A percentile compares a stretch with the other conserved stretches of the same genome.
Conservation (phyloP, 2,113 vertebrate genomes). For the Mustela lutreola region DNA sequence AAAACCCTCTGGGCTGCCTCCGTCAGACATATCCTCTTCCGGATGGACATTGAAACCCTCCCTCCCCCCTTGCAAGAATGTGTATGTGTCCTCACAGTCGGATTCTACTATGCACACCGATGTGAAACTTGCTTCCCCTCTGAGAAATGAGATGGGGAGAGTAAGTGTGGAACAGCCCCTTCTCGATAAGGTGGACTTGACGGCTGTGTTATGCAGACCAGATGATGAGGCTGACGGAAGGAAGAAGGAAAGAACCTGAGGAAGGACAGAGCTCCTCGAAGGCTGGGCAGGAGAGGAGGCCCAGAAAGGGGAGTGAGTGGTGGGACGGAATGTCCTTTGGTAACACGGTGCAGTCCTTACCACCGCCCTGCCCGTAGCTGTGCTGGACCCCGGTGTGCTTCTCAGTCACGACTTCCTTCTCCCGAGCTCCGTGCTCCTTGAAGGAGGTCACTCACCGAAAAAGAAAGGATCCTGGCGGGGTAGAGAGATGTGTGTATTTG, state of each 20-base stretch:
- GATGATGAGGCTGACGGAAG: not conserved
- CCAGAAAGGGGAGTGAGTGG: not conserved
- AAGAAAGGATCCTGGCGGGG: not conserved
- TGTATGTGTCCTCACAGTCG: not conserved
- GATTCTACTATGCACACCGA: too few species aligned
- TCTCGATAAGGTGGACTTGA: not conserved
- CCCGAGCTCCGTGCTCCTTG: not conserved
- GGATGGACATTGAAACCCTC: not conserved
- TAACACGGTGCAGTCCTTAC: not conserved
- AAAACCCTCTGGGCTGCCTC: not conserved
- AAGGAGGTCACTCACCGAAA: not conserved
- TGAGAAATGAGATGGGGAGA: not conserved
- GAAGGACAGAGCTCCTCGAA: not conserved
- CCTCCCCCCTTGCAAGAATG: not conserved
- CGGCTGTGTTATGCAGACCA: not conserved
- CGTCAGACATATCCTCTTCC: not conserved
- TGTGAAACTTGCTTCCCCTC: not conserved
- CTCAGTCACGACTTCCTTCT: not conserved
- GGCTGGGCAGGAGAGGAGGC: not conserved
- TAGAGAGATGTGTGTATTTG: not conserved
- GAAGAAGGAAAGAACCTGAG: not conserved
- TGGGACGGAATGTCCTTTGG: not conserved
- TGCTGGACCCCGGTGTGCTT: not conserved
- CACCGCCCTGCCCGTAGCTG: not conserved
- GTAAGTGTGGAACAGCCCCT: not conserved